Percentiles rank a stretch among this genome's conserved stretches.
Evolutionary conservation across 2,888 invertebrate genomes (phyloP).

Genomic region (Sesia bembeciformis): DNA sequence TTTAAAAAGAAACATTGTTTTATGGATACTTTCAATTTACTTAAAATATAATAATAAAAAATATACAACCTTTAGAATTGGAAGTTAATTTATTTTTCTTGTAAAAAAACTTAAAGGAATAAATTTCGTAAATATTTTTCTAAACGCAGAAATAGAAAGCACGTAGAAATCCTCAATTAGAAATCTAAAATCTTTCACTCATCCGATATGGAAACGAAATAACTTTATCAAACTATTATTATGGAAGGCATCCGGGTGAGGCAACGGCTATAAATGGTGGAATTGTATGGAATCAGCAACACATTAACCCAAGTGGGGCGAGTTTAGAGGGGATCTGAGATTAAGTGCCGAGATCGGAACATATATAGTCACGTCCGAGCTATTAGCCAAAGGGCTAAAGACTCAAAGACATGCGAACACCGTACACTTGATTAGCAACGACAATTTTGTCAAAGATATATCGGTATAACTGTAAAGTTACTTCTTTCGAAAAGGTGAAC

Average conservation of each 20-base stretch:
- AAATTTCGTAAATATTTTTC: too few species aligned
- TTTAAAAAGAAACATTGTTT: too few species aligned
- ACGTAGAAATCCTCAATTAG: too few species aligned
- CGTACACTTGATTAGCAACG: not conserved
- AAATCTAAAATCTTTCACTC: too few species aligned
- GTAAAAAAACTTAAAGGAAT: too few species aligned
- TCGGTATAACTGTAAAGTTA: not conserved
- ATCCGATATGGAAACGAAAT: slow-evolving; percentile 4
- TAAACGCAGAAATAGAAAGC: too few species aligned
- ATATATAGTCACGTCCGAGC: slow-evolving; percentile 57
- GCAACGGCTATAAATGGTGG: slow-evolving; percentile 6
- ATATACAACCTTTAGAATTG: too few species aligned
- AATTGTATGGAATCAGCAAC: slow-evolving; percentile 46
- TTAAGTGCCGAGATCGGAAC: slow-evolving; percentile 43
- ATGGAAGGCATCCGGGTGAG: not conserved
- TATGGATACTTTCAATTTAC: too few species aligned
- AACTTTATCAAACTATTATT: slow-evolving; percentile 16
- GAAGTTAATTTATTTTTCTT: too few species aligned
- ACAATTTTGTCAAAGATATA: not conserved
- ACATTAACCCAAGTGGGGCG: slow-evolving; percentile 30
- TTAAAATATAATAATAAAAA: too few species aligned
- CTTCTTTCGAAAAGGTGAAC: too few species aligned
- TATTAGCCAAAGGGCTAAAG: slow-evolving; percentile 50
- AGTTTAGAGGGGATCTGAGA: slow-evolving; percentile 29
- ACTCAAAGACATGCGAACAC: slow-evolving; percentile 44